Evolutionary conservation across 1,140 invertebrate species (phyloP), one percentile per base, ranked within the genome.

Genomic region (Tetragonula clypearis): DNA sequence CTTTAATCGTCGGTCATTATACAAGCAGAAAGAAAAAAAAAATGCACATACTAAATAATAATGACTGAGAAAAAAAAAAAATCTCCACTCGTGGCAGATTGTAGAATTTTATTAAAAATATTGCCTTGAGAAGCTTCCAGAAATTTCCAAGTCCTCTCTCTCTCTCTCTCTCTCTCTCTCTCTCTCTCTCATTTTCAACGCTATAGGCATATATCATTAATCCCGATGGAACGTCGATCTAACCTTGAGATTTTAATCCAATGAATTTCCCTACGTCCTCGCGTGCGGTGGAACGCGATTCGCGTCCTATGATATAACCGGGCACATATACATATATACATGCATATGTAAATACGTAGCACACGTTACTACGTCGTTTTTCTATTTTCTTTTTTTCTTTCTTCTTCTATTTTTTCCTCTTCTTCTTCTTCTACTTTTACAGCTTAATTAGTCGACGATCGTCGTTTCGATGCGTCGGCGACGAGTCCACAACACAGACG

Each of bases 181-280:
- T 41, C 15, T 14, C 21, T 41, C 69, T 8, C 69, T 8, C 14
- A 4, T 35, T 35, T 26, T 26, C 72, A 15, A 41, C n/a, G 26
- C 35, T 12, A 23, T 12, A 23, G 11, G 3, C 35, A 21, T 65
- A 30, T 0, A 53, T 65, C 26, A 65, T 78, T 79, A 68, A 56
- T 19, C n/a, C 35, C n/a, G 21, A 30, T 53, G 19, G 49, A 56
- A 79, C 5, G 41, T 69, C 65, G 49, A 79, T 79, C 5, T 72
- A 26, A 41, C 86, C 75, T 88, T 88, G 86, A 15, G 53, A 71
- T 85, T 71, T 88, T 88, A 87, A 85, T 84, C 68, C 68, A 73
- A 79, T 78, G 82, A 87, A 80, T 74, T 85, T 85, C 69, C 65
- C 30, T 78, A 11, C 23, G 35, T 79, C 68, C 69, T 87, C 65